Evolutionary conservation across 1,140 invertebrate genomes (phyloP), one percentile per base, ranked within the genome.

Genomic region (Drosophila takahashii): DNA sequence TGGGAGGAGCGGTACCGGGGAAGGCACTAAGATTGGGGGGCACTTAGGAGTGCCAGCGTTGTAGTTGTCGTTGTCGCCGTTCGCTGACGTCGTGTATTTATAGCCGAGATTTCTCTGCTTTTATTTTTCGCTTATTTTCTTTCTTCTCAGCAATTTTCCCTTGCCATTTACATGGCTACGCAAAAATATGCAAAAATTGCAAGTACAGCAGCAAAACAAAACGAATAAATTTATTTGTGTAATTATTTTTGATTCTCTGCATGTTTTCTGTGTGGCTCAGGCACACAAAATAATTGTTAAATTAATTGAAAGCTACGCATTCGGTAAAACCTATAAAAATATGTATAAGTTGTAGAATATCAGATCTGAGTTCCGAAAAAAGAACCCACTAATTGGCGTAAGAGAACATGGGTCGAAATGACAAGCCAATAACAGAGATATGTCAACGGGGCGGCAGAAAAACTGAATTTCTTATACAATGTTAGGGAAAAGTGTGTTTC

Each of bases 171-270:
- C 77, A 85, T 80, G 59, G 73, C 69, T 71, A 87, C 57, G 74
- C 83, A 75, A 67, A 87, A 86, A 86, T 81, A 81, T 75, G 77
- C 69, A 48, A 85, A 85, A 85, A 73, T 53, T 53, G 58, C 50
- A 52, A 64, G 39, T 37, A 59, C 58, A 65, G 22, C 54, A 45
- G 29, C 39, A 39, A 32, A 56, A 41, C 32, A 45, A 48, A 58
- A 44, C 26, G 67, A 77, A 47, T 27, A 36, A 18, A 60, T 57
- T 62, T 74, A 83, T 78, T 78, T 75, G 58, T 75, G 70, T 75
- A 83, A 83, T 83, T 83, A 84, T 79, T 84, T 83, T 79, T 83
- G 79, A 83, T 83, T 74, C 70, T 42, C 18, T 26, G 58, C 32
- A 53, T 53, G 48, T n/a, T 32, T 10, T 36, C 37, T 16, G 26